phyloP scores from a whole-genome alignment of 2,888 invertebrate species.

The Platycheirus albimanus region DNA sequence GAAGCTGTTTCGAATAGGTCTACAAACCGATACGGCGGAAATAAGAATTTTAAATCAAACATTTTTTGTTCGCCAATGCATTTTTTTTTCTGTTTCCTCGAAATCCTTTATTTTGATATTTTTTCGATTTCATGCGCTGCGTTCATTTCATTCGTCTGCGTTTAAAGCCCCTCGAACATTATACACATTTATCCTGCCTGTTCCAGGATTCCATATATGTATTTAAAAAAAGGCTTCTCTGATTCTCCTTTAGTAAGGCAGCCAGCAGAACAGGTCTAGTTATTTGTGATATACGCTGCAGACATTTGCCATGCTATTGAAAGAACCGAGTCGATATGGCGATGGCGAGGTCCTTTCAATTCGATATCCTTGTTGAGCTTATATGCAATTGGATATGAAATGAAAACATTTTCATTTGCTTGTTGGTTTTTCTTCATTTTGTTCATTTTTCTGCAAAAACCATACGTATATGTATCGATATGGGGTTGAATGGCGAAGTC shows the following conservation, averaged over 20 bases:
- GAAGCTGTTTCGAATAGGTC: slow-evolving; percentile 22
- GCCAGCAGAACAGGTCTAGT: neutral
- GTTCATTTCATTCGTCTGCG: no score
- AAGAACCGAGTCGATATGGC: slow-evolving; percentile 3
- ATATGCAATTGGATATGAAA: slow-evolving; percentile 73
- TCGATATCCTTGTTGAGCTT: slow-evolving; percentile 65
- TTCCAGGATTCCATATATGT: neutral
- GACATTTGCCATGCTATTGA: slow-evolving; percentile 36
- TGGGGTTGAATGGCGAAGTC: slow-evolving; percentile 27
- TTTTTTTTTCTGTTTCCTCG: slow-evolving; percentile 20
- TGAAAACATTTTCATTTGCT: slow-evolving; percentile 72
- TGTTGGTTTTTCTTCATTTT: slow-evolving; percentile 61
- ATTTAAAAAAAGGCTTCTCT: slow-evolving; percentile 1
- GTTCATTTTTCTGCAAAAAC: neutral
- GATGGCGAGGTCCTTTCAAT: slow-evolving; percentile 54
- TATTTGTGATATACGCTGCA: slow-evolving; percentile 24
- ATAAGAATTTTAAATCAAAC: slow-evolving; percentile 28
- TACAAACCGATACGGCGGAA: slow-evolving; percentile 3
- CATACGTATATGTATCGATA: neutral
- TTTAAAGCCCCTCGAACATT: neutral
- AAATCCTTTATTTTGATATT: slow-evolving; percentile 61
- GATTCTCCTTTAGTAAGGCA: neutral
- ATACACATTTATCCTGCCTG: neutral
- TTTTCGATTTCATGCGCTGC: slow-evolving; percentile 52
- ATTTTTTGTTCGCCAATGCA: slow-evolving; percentile 40